Evolutionary conservation across 2,888 invertebrate species (phyloP).

Genomic region (Celastrina argiolus): DNA sequence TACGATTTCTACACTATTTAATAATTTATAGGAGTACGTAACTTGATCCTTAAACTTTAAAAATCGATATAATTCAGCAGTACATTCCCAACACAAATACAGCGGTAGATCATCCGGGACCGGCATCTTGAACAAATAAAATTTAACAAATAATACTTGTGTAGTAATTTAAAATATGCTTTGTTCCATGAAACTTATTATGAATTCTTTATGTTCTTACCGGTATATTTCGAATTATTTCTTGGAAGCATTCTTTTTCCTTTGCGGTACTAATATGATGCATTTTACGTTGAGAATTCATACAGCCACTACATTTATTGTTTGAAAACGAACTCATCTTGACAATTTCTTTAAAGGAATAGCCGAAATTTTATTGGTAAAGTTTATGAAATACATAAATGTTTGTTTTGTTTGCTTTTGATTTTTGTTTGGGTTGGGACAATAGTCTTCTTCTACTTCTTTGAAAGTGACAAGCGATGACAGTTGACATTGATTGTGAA

Average conservation of each 20-base stretch:
- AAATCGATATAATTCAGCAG: slow-evolving; percentile 43
- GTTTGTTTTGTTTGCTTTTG: slow-evolving; percentile 4
- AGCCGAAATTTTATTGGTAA: neutral
- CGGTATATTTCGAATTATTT: slow-evolving; percentile 22
- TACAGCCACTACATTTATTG: slow-evolving; percentile 18
- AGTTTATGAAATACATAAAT: neutral
- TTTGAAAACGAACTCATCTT: neutral
- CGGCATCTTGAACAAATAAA: neutral
- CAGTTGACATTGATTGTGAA: neutral
- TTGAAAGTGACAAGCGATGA: neutral
- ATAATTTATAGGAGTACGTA: slow-evolving; percentile 39
- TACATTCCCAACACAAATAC: slow-evolving; percentile 59
- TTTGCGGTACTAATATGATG: slow-evolving; percentile 3
- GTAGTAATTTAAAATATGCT: neutral
- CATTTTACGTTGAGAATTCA: slow-evolving; percentile 13
- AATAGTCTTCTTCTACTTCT: neutral
- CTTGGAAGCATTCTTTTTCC: slow-evolving; percentile 16
- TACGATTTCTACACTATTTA: slow-evolving; percentile 37
- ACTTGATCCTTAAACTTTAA: slow-evolving; percentile 50
- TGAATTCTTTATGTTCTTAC: neutral
- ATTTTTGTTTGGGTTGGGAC: neutral
- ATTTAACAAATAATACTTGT: neutral
- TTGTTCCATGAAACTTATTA: neutral
- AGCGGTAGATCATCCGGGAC: slow-evolving; percentile 27
- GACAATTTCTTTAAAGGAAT: neutral